Evolutionary conservation across 1,140 invertebrate species (phyloP).

Genomic region (Drosophila nasuta): DNA sequence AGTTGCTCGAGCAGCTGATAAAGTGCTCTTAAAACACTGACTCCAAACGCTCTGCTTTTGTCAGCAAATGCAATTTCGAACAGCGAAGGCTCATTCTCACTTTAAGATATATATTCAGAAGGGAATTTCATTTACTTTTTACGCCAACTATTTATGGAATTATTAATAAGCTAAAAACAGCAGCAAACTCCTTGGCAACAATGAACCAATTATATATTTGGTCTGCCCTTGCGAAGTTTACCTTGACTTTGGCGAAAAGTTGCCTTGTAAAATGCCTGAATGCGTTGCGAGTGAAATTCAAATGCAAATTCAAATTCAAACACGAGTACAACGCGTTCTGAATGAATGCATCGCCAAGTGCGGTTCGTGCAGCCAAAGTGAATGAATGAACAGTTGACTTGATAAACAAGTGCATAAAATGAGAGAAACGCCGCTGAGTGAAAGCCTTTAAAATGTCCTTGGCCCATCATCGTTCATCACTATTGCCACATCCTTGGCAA

Average conservation of each 20-base stretch:
- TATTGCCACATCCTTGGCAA: constrained; percentile 4
- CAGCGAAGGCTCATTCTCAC: too few species aligned
- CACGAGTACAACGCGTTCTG: constrained; percentile 25
- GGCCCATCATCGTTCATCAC: constrained; percentile 1
- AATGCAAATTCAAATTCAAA: constrained; percentile 51
- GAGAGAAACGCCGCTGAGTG: neutral
- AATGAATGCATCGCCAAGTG: constrained; percentile 55
- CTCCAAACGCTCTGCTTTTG: neutral
- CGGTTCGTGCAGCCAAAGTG: constrained; percentile 43
- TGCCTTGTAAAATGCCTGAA: constrained; percentile 41
- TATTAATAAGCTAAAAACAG: neutral
- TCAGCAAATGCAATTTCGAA: neutral
- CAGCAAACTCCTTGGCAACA: constrained; percentile 1
- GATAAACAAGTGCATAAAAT: constrained; percentile 48
- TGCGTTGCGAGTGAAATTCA: constrained; percentile 51
- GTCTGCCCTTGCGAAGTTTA: constrained; percentile 19
- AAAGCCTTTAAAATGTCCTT: constrained; percentile 22
- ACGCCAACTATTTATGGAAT: neutral
- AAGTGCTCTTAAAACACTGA: constrained; percentile 5
- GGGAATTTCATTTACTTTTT: neutral
- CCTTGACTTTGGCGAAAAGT: constrained; percentile 53
- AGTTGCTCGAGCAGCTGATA: constrained; percentile 7
- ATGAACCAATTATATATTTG: constrained; percentile 19
- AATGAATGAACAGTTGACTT: constrained; percentile 62
- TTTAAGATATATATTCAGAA: too few species aligned